phyloP scores from a whole-genome alignment of 2,113 vertebrate species.

The Picathartes gymnocephalus region DNA sequence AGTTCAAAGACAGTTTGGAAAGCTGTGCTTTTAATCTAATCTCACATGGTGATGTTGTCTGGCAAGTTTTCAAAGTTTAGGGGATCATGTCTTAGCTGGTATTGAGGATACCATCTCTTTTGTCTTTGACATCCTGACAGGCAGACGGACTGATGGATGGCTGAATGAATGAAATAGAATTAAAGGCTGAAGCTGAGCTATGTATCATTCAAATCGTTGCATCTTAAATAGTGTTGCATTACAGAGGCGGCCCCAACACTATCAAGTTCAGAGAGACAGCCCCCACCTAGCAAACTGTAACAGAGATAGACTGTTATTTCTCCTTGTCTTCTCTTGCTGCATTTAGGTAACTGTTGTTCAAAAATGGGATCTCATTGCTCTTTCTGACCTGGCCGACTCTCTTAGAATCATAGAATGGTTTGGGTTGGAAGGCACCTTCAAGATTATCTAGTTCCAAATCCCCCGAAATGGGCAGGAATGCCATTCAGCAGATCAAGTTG shows the following conservation, averaged over 20 bases:
- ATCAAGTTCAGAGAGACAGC: background rate
- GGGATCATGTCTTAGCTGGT: background rate
- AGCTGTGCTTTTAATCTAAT: slow-evolving; percentile 71
- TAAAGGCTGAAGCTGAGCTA: background rate
- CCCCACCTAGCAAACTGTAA: background rate
- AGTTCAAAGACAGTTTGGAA: slow-evolving; percentile 70
- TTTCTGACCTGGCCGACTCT: background rate
- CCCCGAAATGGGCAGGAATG: background rate
- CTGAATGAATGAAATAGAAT: background rate
- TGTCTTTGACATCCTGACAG: background rate
- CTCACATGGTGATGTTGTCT: slow-evolving; percentile 60
- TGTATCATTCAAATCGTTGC: background rate
- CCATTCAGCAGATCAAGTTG: background rate
- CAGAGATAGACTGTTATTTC: background rate
- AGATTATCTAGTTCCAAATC: background rate
- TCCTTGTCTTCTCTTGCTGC: background rate
- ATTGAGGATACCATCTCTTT: background rate
- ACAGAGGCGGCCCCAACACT: background rate
- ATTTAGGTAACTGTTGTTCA: background rate
- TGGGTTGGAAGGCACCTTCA: background rate
- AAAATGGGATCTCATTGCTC: background rate
- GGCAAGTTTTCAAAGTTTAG: slow-evolving; percentile 41
- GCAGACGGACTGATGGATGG: background rate
- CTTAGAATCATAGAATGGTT: background rate
- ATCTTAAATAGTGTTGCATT: background rate